phyloP scores from a whole-genome alignment of 2,888 invertebrate genomes.

The Didymodactylos carnosus region DNA sequence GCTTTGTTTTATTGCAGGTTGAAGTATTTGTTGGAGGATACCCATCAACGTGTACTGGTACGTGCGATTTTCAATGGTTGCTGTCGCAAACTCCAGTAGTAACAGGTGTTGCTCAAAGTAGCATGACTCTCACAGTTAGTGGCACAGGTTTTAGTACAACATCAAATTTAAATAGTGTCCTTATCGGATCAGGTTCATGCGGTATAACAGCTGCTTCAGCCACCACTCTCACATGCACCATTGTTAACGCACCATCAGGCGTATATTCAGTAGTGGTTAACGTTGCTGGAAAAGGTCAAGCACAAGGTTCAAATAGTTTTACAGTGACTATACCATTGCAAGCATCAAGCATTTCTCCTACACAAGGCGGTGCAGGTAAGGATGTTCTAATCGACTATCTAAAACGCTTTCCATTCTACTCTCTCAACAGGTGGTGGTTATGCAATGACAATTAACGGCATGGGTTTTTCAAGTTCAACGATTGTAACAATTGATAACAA shows the following conservation, averaged over 20 bases:
- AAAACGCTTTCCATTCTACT: not conserved
- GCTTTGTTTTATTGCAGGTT: too few species aligned
- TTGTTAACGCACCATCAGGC: slow-evolving; percentile 3
- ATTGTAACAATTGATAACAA: slow-evolving; percentile 1
- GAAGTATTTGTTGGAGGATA: not conserved
- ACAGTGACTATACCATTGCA: not conserved
- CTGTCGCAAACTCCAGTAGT: not conserved
- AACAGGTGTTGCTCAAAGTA: not conserved
- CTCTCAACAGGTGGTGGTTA: slow-evolving; percentile 1
- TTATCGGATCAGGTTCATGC: not conserved
- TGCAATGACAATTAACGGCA: slow-evolving; percentile 3
- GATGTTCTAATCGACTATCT: too few species aligned
- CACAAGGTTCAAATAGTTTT: not conserved
- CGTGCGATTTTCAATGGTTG: not conserved
- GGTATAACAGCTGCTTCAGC: not conserved
- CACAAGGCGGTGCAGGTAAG: not conserved
- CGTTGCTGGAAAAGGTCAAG: slow-evolving; percentile 6
- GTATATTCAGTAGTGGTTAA: not conserved
- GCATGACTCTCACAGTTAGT: not conserved
- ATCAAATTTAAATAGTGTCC: not conserved
- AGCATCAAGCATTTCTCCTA: not conserved
- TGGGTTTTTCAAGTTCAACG: not conserved
- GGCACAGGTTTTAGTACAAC: slow-evolving; percentile 7
- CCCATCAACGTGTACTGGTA: not conserved
- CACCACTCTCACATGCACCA: not conserved